Conservation (phyloP, 2,888 invertebrate genomes). For the Chrysolina haemoptera region DNA sequence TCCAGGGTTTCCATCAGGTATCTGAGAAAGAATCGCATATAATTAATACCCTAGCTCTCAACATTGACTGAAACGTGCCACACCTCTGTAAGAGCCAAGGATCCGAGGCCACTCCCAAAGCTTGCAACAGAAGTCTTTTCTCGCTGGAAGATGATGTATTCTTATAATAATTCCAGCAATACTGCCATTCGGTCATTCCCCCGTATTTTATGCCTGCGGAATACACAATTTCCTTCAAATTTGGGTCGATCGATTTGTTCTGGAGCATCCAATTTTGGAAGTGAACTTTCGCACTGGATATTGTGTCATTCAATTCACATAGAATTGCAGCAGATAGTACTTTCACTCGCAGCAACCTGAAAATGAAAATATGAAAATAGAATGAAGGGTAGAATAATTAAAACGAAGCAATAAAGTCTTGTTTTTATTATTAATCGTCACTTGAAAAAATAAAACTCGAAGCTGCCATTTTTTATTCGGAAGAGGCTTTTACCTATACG, state of each 20-base stretch:
- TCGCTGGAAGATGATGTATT: slow-evolving; percentile 80
- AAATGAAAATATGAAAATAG: slow-evolving; percentile 38
- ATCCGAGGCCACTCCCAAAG: slow-evolving; percentile 80
- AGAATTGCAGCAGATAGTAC: slow-evolving; percentile 82
- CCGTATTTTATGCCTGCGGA: slow-evolving; percentile 80
- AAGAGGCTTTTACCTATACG: no score
- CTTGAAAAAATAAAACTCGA: no score
- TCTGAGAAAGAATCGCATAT: slow-evolving; percentile 69
- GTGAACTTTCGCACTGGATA: slow-evolving; percentile 78
- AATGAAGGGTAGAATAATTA: no score
- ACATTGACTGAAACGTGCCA: slow-evolving; percentile 11
- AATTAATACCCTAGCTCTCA: background rate
- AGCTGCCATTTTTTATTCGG: no score
- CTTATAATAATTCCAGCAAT: slow-evolving; percentile 82
- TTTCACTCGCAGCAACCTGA: slow-evolving; percentile 80
- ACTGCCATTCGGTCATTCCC: slow-evolving; percentile 82
- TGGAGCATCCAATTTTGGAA: slow-evolving; percentile 82
- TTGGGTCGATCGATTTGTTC: slow-evolving; percentile 78
- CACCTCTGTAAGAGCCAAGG: slow-evolving; percentile 87
- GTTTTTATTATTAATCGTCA: no score
- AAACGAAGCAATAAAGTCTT: no score
- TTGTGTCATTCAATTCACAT: slow-evolving; percentile 79
- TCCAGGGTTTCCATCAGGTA: slow-evolving; percentile 83
- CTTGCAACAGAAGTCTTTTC: slow-evolving; percentile 78
- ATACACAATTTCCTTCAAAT: slow-evolving; percentile 81